Conservation (phyloP, 2,797 vertebrate genomes). For the Sebastes paucispinis region DNA sequence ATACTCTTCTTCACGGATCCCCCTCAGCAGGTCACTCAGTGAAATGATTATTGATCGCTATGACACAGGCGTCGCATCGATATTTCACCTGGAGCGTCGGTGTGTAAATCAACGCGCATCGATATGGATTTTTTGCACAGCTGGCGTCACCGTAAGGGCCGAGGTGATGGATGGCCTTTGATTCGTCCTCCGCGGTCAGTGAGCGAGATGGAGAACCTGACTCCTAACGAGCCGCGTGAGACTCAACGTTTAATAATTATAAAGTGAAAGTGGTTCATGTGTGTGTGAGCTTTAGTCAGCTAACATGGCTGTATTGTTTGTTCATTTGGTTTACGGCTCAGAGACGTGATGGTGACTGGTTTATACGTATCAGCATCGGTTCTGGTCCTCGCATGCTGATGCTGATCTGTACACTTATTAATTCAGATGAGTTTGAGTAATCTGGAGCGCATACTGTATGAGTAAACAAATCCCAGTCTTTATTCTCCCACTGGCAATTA, state of each 20-base stretch:
- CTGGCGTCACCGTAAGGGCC: neutral
- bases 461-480: neutral
- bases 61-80: slow-evolving; percentile 19
- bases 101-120: slow-evolving; percentile 50
- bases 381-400: neutral
- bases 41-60: slow-evolving; percentile 30
- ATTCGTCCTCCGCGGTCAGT: slow-evolving; percentile 2
- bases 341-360: neutral
- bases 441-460: neutral
- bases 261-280: neutral
- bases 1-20: neutral
- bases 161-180: slow-evolving; percentile 28
- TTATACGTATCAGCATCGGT: neutral
- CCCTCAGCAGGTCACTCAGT: neutral
- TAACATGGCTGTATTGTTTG: neutral
- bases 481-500: neutral
- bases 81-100: slow-evolving; percentile 23
- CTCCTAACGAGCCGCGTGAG: slow-evolving; percentile 17
- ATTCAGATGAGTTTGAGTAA: neutral
- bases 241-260: slow-evolving; percentile 3
- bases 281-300: slow-evolving; percentile 2
- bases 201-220: slow-evolving; percentile 11
- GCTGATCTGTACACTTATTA: neutral
- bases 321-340: neutral
- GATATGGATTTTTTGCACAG: slow-evolving; percentile 23